Conservation (phyloP, 2,113 vertebrate species). For the Heterotis niloticus region DNA sequence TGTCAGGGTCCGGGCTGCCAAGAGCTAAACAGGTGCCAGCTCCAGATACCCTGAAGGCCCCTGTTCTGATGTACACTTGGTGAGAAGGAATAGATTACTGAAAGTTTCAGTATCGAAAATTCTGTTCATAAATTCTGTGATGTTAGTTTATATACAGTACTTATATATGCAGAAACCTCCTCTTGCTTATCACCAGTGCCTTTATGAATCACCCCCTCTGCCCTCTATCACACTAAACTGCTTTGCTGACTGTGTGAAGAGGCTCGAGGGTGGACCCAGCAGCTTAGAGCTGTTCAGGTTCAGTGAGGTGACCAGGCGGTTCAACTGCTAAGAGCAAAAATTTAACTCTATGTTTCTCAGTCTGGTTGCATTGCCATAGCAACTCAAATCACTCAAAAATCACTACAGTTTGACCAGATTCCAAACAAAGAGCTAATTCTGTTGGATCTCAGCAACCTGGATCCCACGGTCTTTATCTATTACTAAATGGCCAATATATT, state of each 20-base stretch:
- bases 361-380: slow-evolving; percentile 17
- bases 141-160: no score
- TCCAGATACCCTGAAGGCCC: neutral
- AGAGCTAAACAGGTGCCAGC: neutral
- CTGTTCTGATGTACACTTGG: neutral
- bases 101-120: no score
- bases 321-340: slow-evolving; percentile 16
- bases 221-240: neutral
- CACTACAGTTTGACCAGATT: slow-evolving; percentile 4
- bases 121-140: no score
- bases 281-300: no score
- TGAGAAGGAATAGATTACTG: no score
- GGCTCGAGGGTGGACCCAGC: no score
- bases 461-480: neutral
- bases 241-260: no score
- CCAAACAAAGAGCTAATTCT: neutral
- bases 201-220: neutral
- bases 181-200: no score
- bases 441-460: neutral
- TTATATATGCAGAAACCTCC: no score
- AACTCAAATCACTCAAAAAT: neutral
- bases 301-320: neutral
- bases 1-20: neutral
- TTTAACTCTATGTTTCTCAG: neutral
- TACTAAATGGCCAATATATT: no score